Conservation (phyloP, 2,888 invertebrate genomes). For the Sphecodes monilicornis region DNA sequence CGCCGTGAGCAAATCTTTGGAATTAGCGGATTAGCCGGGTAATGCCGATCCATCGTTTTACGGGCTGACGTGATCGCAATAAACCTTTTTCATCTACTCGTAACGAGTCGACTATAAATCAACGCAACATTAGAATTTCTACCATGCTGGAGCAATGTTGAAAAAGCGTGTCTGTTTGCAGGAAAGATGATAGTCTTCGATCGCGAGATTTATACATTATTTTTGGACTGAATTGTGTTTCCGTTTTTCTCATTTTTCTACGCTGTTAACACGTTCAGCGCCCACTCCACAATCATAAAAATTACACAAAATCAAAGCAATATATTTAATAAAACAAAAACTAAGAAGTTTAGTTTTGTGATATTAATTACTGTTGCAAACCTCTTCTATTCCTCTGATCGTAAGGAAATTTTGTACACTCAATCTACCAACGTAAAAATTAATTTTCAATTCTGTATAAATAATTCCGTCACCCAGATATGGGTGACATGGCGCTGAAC, state of each 20-base stretch:
- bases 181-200: neutral
- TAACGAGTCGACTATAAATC: conserved; percentile 48
- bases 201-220: neutral
- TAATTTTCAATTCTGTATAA: too few species aligned
- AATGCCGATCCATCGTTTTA: conserved; percentile 63
- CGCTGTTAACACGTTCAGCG: too few species aligned
- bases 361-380: too few species aligned
- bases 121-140: conserved; percentile 43
- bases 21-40: conserved; percentile 62
- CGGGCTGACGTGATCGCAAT: conserved; percentile 64
- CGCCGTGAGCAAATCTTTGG: conserved; percentile 60
- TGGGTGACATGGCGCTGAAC: too few species aligned
- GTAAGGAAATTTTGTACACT: too few species aligned
- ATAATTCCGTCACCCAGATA: too few species aligned
- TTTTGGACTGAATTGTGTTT: neutral
- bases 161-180: neutral
- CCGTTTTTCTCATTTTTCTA: neutral
- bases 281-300: too few species aligned
- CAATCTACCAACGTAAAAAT: too few species aligned
- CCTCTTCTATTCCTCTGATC: too few species aligned
- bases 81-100: conserved; percentile 55
- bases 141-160: conserved; percentile 16
- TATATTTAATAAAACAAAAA: too few species aligned
- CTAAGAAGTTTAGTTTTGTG: too few species aligned
- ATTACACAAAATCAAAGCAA: too few species aligned